Conservation (phyloP, 2,797 vertebrate genomes). For the Anisognathus igniventris region DNA sequence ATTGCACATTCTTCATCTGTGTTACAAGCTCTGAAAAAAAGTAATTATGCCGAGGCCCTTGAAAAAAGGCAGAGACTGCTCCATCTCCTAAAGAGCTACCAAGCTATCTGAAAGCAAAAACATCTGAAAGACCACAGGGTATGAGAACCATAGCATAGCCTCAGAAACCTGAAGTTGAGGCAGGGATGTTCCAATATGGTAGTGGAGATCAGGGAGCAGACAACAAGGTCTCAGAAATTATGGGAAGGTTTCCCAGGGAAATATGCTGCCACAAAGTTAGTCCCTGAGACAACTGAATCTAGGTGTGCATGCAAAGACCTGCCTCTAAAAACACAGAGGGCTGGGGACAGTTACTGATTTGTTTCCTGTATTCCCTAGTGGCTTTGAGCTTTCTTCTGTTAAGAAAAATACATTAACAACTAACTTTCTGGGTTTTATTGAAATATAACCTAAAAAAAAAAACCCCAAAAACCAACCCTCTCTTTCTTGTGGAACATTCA, state of each 20-base stretch:
- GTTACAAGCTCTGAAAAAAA: neutral
- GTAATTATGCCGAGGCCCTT: neutral
- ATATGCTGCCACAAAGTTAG: neutral
- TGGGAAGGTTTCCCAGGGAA: neutral
- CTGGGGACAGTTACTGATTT: neutral
- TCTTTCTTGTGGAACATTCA: neutral
- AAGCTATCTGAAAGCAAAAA: neutral
- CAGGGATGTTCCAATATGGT: accelerated
- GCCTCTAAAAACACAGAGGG: neutral
- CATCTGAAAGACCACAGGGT: neutral
- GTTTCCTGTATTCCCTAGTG: neutral
- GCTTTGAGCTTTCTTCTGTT: neutral
- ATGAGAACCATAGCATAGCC: neutral
- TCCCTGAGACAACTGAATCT: neutral
- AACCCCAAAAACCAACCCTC: neutral
- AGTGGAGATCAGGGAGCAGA: neutral
- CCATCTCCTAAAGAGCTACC: neutral
- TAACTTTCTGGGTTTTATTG: neutral
- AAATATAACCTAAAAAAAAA: neutral
- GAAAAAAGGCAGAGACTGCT: neutral
- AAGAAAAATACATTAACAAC: neutral
- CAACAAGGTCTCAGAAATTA: neutral
- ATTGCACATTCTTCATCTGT: neutral
- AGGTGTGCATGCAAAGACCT: neutral
- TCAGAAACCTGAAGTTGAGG: neutral